phyloP scores from a whole-genome alignment of 2,888 invertebrate species.

The Chironomus tentans region DNA sequence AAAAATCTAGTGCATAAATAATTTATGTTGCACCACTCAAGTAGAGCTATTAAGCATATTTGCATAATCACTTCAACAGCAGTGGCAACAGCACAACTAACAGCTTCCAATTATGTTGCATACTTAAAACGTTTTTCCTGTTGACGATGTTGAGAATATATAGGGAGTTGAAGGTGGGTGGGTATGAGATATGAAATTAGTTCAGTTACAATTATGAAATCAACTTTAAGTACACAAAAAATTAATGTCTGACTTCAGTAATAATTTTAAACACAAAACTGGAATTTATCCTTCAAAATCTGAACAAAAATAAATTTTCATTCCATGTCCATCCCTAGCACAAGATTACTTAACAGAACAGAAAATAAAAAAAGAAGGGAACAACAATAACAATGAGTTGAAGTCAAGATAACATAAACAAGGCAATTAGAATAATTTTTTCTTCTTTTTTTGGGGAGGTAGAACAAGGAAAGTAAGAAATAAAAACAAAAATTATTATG shows the following conservation, averaged over 20 bases:
- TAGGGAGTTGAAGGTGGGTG: no score
- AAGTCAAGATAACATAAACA: constrained; percentile 1
- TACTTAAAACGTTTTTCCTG: neutral
- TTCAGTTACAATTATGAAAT: no score
- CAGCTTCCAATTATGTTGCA: constrained; percentile 21
- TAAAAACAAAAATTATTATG: neutral
- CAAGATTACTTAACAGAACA: no score
- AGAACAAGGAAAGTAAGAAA: neutral
- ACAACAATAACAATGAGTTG: neutral
- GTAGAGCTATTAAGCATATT: constrained; percentile 17
- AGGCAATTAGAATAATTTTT: constrained; percentile 2
- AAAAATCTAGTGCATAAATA: constrained; percentile 24
- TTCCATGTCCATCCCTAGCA: no score
- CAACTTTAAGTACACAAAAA: no score
- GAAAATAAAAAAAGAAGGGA: neutral
- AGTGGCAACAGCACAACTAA: neutral
- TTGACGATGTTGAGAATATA: neutral
- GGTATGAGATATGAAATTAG: no score
- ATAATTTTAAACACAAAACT: no score
- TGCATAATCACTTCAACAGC: constrained; percentile 23
- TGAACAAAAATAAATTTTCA: no score
- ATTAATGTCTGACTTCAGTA: no score
- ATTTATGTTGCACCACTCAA: constrained; percentile 11
- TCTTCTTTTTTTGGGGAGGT: neutral
- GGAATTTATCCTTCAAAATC: no score